These are phyloP conservation scores for Leptinotarsa rubiginosa DNA, from an alignment of 2,888 invertebrate species.

Conservation along the genomic window DNA sequence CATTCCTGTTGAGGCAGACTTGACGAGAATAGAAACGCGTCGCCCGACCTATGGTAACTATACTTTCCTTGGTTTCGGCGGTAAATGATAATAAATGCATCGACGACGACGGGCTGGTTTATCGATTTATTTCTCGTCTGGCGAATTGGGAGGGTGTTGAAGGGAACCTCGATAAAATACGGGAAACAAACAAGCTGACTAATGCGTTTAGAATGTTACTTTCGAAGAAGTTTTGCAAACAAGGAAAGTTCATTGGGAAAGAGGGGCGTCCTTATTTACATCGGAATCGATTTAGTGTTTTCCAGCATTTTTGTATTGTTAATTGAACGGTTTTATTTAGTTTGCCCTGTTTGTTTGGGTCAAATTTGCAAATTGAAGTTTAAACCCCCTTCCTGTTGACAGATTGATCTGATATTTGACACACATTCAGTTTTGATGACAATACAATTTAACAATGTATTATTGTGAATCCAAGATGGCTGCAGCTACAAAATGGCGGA, in stretches of 20 bases:
- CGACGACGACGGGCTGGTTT: neutral
- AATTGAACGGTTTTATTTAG: too few species aligned
- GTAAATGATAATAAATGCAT: constrained; percentile 16
- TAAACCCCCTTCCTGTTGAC: too few species aligned
- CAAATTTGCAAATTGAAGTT: too few species aligned
- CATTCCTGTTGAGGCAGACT: constrained; percentile 15
- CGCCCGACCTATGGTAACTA: constrained; percentile 25
- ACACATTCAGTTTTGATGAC: too few species aligned
- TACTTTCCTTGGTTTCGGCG: constrained; percentile 22
- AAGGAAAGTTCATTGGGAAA: neutral
- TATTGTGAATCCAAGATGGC: too few species aligned
- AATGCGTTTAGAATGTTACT: constrained; percentile 10
- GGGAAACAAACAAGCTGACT: constrained; percentile 13
- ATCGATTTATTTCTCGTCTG: constrained; percentile 13
- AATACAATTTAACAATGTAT: too few species aligned
- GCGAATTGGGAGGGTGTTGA: constrained; percentile 2
- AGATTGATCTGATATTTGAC: too few species aligned
- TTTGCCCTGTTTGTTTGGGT: too few species aligned
- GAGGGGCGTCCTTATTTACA: neutral
- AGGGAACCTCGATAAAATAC: constrained; percentile 8
- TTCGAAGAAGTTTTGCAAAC: neutral
- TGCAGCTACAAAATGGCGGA: too few species aligned
- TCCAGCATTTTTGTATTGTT: neutral
- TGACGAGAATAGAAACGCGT: constrained; percentile 7
- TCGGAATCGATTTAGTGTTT: neutral